Evolutionary conservation across 2,113 vertebrate species (phyloP).

Genomic region (Oreochromis tanganicae): DNA sequence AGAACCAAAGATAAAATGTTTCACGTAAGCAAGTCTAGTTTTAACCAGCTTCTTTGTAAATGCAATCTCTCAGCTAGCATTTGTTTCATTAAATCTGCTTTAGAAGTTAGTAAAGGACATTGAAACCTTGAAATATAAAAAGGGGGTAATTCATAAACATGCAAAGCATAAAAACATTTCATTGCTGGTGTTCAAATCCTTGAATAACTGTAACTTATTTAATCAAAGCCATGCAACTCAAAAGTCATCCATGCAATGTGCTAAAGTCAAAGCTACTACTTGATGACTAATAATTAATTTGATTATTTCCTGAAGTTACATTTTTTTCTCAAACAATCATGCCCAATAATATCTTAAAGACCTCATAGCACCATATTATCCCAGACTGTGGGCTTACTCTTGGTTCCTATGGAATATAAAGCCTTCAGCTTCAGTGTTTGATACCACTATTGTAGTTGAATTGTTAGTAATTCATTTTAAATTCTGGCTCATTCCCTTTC

Average conservation of each 20-base stretch:
- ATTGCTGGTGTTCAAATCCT: neutral
- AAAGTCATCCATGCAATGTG: neutral
- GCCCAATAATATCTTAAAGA: neutral
- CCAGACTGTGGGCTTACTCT: neutral
- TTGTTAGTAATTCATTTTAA: neutral
- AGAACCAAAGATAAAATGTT: neutral
- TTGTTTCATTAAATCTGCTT: neutral
- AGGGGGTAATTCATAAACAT: neutral
- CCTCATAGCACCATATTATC: neutral
- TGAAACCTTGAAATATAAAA: neutral
- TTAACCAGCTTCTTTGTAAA: neutral
- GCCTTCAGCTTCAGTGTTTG: neutral
- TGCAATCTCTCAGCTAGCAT: neutral
- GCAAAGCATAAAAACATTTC: neutral
- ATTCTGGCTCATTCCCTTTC: neutral
- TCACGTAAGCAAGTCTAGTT: neutral
- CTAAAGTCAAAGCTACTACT: neutral
- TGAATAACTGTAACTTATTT: neutral
- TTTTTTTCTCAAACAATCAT: neutral
- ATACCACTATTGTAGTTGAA: neutral
- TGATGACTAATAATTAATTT: neutral
- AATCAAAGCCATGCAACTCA: neutral
- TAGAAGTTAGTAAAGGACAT: neutral
- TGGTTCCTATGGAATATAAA: neutral
- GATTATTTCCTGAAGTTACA: neutral